A percentile compares a stretch with the other conserved stretches of the same genome.
These are phyloP conservation scores for Drosophila borborema DNA, from an alignment of 2,888 invertebrate genomes.

Conservation along the genomic window DNA sequence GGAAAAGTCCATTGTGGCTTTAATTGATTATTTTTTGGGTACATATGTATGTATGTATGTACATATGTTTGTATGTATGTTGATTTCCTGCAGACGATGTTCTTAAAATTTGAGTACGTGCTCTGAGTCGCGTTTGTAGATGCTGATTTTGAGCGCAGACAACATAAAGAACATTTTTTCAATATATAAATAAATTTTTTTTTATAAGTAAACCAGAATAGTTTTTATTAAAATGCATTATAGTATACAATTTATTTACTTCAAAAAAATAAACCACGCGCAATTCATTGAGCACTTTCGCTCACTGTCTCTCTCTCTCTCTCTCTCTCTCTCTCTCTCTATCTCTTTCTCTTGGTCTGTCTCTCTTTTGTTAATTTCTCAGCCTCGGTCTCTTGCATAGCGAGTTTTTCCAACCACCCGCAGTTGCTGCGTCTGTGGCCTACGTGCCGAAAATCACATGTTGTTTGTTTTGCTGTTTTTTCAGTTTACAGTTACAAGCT, in stretches of 20 bases:
- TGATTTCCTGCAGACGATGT: background rate
- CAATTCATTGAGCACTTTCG: constrained; percentile 30
- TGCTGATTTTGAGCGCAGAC: background rate
- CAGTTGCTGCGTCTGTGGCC: constrained; percentile 56
- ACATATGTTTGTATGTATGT: no score
- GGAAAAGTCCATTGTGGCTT: background rate
- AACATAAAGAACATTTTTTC: background rate
- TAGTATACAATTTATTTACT: background rate
- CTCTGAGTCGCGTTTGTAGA: background rate
- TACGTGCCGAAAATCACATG: constrained; percentile 79
- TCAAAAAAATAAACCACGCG: constrained; percentile 20
- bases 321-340: background rate
- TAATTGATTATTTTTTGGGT: background rate
- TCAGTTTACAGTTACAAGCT: constrained; percentile 49
- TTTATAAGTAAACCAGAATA: background rate
- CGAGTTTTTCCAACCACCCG: constrained; percentile 66
- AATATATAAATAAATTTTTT: background rate
- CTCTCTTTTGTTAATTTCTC: constrained; percentile 10
- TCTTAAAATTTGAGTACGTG: constrained; percentile 4
- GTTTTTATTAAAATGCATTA: constrained; percentile 12
- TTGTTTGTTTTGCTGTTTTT: constrained; percentile 70
- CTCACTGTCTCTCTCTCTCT: background rate
- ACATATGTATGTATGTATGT: no score
- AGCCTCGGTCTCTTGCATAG: constrained; percentile 20
- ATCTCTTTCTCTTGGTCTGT: background rate